Evolutionary conservation across 2,888 invertebrate species (phyloP), one percentile per base, ranked within the genome.

Genomic region (Gymnocheta viridis): DNA sequence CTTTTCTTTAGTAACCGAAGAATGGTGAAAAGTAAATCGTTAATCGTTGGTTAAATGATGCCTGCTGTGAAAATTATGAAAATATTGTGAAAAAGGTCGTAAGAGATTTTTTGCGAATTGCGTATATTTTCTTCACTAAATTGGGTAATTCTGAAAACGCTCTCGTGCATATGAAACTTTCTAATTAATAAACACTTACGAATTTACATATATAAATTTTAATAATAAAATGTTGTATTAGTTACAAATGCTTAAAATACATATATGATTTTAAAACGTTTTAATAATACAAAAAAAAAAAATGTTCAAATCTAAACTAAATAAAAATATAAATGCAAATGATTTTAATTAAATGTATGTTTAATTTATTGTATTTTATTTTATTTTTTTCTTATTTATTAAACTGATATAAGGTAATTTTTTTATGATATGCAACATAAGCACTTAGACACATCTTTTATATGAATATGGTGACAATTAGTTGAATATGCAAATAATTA

Each of bases 171-270:
- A 58, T 17, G 19, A n/a, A 51, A 29, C n/a, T 6, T 29, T 38
- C 38, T 27, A 54, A 38, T 38, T 27, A 54, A n/a, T 29, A 14
- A 70, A 41, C n/a, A 56, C n/a, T n/a, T n/a, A n/a, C 9, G 44
- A 49, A 47, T 24, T 60, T 24, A 73, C 17, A 49, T 12, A 60
- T 24, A 60, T 60, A 35, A 38, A 47, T 32, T 32, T 12, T 4
- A 3, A 64, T 29, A 35, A 49, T 32, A 24, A 60, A 24, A 17
- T 17, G 29, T 56, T 35, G 29, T 64, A 88, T 90, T 90, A 90
- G 89, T 90, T 86, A 90, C 90, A 89, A 88, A 90, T 90, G 90
- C 85, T 85, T 19, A 83, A 47, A 86, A 81, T 87, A 7, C 1
- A 19, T 0, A 86, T 87, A 88, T 87, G 89, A 70, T 54, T 51